A percentile compares a stretch with the other conserved stretches of the same genome.
Conservation (phyloP, 1,140 invertebrate genomes). For the Euborellia annulipes region DNA sequence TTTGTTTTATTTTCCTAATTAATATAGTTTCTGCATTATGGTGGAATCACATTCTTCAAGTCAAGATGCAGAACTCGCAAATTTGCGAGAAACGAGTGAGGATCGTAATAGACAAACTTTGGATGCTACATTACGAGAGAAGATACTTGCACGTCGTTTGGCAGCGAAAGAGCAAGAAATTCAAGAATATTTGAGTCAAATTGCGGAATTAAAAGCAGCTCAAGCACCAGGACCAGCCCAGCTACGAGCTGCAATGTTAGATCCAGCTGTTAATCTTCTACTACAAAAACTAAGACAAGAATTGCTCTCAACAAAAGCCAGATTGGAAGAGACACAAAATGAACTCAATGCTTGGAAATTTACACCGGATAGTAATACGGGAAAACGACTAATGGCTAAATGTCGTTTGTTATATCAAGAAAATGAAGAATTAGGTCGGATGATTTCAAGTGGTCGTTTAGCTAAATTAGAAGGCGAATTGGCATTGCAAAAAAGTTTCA, state of each 20-base stretch:
- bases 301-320: slow-evolving; percentile 71
- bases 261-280: slow-evolving; percentile 90
- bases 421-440: slow-evolving; percentile 93
- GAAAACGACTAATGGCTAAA: slow-evolving; percentile 95
- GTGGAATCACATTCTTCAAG: no score
- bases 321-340: slow-evolving; percentile 93
- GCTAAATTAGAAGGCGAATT: slow-evolving; percentile 93
- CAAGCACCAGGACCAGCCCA: slow-evolving; percentile 62
- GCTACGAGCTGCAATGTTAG: slow-evolving; percentile 67
- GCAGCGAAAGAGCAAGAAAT: slow-evolving; percentile 92
- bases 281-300: slow-evolving; percentile 85
- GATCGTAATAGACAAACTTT: slow-evolving; percentile 63
- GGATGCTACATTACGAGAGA: slow-evolving; percentile 77
- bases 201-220: slow-evolving; percentile 72
- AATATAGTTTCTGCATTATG: no score
- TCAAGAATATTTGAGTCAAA: slow-evolving; percentile 90
- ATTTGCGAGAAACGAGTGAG: slow-evolving; percentile 62
- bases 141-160: slow-evolving; percentile 75
- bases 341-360: slow-evolving; percentile 98
- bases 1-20: no score
- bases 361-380: slow-evolving; percentile 90
- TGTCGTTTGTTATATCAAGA: slow-evolving; percentile 92
- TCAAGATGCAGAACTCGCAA: slow-evolving; percentile 43
- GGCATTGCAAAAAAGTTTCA: slow-evolving; percentile 86
- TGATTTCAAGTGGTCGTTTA: slow-evolving; percentile 85